phyloP scores from a whole-genome alignment of 2,888 invertebrate genomes.

The Caenorhabditis macrosperma region DNA sequence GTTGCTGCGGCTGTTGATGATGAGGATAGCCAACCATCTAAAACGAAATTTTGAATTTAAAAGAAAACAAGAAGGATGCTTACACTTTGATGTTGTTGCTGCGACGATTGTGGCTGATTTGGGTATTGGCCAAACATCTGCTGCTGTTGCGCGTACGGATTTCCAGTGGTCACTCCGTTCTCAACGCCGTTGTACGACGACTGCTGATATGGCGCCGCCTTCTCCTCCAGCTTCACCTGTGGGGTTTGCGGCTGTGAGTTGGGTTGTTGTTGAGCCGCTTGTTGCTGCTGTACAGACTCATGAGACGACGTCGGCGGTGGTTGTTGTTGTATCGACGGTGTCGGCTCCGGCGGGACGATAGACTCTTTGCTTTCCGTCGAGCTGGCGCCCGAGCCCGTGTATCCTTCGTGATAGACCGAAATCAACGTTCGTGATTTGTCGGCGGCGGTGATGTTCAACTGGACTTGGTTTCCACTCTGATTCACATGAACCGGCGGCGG shows the following conservation, averaged over 20 bases:
- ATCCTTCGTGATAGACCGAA: conserved; percentile 77
- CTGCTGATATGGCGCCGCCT: conserved; percentile 15
- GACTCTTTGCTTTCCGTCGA: conserved; percentile 68
- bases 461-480: conserved; percentile 70
- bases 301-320: background rate
- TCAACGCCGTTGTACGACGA: conserved; percentile 28
- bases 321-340: conserved; percentile 61
- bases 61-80: conserved; percentile 5
- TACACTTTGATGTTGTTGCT: conserved; percentile 25
- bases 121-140: conserved; percentile 44
- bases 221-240: conserved; percentile 37
- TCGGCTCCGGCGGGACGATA: conserved; percentile 78
- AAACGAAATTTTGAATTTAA: background rate
- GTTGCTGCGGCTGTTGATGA: conserved; percentile 18
- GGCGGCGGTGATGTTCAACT: conserved; percentile 79
- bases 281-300: conserved; percentile 3
- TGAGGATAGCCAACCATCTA: conserved; percentile 16
- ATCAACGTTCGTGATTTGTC: conserved; percentile 76
- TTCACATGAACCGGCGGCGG: conserved; percentile 65
- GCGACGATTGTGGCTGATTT: conserved; percentile 29
- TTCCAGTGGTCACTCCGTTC: conserved; percentile 14
- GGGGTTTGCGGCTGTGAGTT: conserved; percentile 11
- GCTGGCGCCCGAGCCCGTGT: conserved; percentile 56
- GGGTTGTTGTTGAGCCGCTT: conserved; percentile 2
- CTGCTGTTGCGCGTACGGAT: conserved; percentile 42